Conservation (phyloP, 2,797 vertebrate species). For the Etheostoma perlongum region DNA sequence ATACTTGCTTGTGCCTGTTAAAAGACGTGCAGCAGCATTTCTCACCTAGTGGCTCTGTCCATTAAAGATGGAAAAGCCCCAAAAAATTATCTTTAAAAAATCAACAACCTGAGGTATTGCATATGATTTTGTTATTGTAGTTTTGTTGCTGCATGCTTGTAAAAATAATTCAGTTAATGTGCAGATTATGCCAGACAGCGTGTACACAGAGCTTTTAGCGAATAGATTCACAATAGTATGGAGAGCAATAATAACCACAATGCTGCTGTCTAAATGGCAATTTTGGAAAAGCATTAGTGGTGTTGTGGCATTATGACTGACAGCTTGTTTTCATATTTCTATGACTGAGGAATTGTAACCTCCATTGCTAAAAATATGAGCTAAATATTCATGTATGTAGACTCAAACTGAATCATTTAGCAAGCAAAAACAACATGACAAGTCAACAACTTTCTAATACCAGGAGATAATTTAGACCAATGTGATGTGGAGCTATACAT, state of each 20-base stretch:
- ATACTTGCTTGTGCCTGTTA: too few relatives aligned
- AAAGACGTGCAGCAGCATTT: too few relatives aligned
- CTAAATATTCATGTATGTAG: not conserved
- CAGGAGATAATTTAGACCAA: not conserved
- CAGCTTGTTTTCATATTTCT: constrained; percentile 4
- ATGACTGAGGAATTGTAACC: not conserved
- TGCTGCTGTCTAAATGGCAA: not conserved
- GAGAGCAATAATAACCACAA: not conserved
- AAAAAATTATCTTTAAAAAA: too few relatives aligned
- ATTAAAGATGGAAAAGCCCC: too few relatives aligned
- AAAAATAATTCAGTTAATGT: constrained; percentile 26
- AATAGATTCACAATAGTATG: not conserved
- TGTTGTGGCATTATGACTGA: not conserved
- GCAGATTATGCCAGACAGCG: constrained; percentile 20
- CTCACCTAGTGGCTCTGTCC: too few relatives aligned
- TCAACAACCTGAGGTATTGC: constrained; percentile 33
- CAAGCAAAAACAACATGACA: too few relatives aligned
- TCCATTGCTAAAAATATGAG: not conserved
- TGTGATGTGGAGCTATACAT: not conserved
- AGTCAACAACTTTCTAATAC: too few relatives aligned
- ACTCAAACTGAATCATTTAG: not conserved
- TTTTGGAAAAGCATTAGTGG: not conserved
- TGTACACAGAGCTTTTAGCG: not conserved
- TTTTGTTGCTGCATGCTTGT: constrained; percentile 16
- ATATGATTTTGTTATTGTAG: constrained; percentile 17